These are phyloP conservation scores for Lasioglossum oenotherae DNA, from an alignment of 2,888 invertebrate species.

Conservation along the genomic window DNA sequence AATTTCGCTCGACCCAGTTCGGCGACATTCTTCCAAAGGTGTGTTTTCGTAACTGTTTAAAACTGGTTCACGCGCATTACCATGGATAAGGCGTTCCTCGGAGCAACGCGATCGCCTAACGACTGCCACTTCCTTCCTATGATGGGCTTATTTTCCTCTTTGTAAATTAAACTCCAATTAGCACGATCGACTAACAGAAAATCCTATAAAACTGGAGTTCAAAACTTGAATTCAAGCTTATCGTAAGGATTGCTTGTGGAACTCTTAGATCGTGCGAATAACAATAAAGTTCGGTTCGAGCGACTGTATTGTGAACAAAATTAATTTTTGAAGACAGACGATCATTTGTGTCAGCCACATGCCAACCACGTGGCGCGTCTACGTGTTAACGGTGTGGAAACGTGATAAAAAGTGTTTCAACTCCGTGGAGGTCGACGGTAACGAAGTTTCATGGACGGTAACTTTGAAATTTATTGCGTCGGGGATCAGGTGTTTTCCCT, in stretches of 20 bases:
- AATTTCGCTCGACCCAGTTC: background rate
- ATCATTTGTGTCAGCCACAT: too few species aligned
- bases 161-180: slow-evolving; percentile 26
- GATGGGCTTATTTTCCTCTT: background rate
- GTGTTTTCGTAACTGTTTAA: background rate
- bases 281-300: too few species aligned
- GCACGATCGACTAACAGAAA: background rate
- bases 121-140: background rate
- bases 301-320: too few species aligned
- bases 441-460: background rate
- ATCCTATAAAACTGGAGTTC: too few species aligned
- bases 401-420: background rate
- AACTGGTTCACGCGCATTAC: background rate
- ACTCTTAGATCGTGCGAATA: too few species aligned
- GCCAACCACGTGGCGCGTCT: too few species aligned
- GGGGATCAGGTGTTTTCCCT: background rate
- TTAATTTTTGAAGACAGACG: too few species aligned
- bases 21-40: background rate
- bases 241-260: too few species aligned
- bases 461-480: slow-evolving; percentile 17
- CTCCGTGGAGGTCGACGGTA: background rate
- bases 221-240: too few species aligned
- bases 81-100: slow-evolving; percentile 10
- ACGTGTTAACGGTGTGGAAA: background rate
- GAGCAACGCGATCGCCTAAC: background rate